Conservation (phyloP, 2,888 invertebrate species). For the Oconnorella tubifera region DNA sequence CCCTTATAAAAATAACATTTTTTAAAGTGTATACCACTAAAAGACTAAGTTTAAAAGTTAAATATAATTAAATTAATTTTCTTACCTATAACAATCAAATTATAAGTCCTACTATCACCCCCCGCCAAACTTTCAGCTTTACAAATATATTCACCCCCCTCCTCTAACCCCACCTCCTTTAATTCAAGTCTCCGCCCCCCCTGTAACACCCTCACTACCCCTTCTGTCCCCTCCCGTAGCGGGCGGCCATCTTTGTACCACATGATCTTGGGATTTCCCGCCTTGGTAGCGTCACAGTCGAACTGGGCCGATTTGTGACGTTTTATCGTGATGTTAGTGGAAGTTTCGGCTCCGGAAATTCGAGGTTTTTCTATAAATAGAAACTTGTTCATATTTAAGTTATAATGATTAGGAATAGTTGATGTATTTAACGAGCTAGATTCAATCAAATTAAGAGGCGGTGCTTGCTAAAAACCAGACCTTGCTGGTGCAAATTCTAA, state of each 20-base stretch:
- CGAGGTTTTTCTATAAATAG: slow-evolving; percentile 47
- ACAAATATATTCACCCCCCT: slow-evolving; percentile 58
- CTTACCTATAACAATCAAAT: slow-evolving; percentile 46
- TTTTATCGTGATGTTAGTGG: slow-evolving; percentile 25
- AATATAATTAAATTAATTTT: background rate
- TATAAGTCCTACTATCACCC: slow-evolving; percentile 43
- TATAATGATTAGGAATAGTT: no score
- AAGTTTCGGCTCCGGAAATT: slow-evolving; percentile 42
- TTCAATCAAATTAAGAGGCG: no score
- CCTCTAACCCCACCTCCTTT: slow-evolving; percentile 43
- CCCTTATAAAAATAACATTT: no score
- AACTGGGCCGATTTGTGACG: slow-evolving; percentile 41
- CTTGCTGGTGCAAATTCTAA: no score
- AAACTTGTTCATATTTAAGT: background rate
- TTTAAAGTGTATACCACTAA: no score
- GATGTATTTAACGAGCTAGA: no score
- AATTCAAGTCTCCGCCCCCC: slow-evolving; percentile 30
- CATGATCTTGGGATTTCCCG: slow-evolving; percentile 55
- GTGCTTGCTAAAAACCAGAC: no score
- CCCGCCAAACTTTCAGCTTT: slow-evolving; percentile 58
- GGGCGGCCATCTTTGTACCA: slow-evolving; percentile 55
- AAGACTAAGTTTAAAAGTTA: no score
- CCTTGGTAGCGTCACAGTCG: slow-evolving; percentile 52
- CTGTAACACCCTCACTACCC: slow-evolving; percentile 20
- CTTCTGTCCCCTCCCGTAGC: slow-evolving; percentile 12